Percentiles rank a stretch among this genome's conserved stretches.
Conservation (phyloP, 2,797 vertebrate genomes). For the Acipenser oxyrinchus region DNA sequence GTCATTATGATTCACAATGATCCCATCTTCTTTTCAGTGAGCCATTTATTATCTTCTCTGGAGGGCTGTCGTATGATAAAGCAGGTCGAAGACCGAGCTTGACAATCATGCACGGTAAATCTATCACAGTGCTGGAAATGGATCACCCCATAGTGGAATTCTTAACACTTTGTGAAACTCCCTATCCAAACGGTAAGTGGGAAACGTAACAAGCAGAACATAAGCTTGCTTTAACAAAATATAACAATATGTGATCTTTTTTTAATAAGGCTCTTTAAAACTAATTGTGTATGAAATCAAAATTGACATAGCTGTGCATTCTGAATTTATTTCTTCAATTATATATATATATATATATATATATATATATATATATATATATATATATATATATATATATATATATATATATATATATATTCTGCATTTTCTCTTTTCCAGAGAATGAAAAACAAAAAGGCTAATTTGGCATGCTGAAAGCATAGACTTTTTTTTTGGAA, state of each 20-base stretch:
- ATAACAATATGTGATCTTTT: neutral
- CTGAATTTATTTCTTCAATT: neutral
- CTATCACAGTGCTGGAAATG: conserved; percentile 96
- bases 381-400: too few relatives aligned
- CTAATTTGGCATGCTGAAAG: too few relatives aligned
- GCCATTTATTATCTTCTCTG: conserved; percentile 92
- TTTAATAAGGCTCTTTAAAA: neutral
- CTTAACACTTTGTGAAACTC: conserved; percentile 89
- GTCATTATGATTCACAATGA: neutral
- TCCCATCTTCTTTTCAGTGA: conserved; percentile 57
- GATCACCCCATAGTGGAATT: conserved; percentile 97
- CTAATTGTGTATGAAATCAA: neutral
- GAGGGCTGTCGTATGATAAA: conserved; percentile 89
- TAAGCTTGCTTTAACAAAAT: neutral
- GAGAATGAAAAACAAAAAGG: too few relatives aligned
- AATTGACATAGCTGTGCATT: neutral
- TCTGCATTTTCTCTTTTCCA: too few relatives aligned
- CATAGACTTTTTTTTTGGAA: too few relatives aligned
- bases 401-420: too few relatives aligned
- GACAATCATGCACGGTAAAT: conserved; percentile 97
- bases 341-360: too few relatives aligned
- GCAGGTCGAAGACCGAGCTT: conserved; percentile 86
- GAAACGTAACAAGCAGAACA: neutral
- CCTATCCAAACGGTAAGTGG: conserved; percentile 86
- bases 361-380: too few relatives aligned